Percentiles rank a stretch among this genome's conserved stretches.
Conservation (phyloP, 2,888 invertebrate species). For the Andrena marginata region DNA sequence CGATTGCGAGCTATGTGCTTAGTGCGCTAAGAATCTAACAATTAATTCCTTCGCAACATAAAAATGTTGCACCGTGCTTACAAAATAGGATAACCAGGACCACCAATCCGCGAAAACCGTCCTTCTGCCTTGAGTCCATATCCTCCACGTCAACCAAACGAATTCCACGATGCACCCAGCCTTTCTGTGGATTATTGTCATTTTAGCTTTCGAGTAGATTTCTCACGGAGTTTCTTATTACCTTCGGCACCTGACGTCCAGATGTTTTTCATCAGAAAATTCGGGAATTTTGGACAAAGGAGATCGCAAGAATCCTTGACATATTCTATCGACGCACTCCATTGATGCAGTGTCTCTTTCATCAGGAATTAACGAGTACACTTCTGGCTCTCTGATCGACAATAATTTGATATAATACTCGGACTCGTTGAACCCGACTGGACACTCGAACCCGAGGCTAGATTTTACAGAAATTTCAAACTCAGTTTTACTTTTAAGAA, state of each 20-base stretch:
- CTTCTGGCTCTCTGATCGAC: conserved; percentile 74
- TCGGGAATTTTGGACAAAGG: conserved; percentile 42
- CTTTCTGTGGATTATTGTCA: conserved; percentile 68
- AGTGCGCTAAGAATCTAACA: not conserved
- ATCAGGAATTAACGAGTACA: not conserved
- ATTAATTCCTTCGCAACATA: not conserved
- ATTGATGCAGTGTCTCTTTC: not conserved
- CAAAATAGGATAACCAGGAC: conserved; percentile 55
- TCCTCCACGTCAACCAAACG: conserved; percentile 84
- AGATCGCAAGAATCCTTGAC: conserved; percentile 45
- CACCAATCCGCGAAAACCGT: conserved; percentile 68
- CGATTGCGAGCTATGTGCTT: not conserved
- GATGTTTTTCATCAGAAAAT: not conserved
- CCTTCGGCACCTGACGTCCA: conserved; percentile 22
- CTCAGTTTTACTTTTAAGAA: not conserved
- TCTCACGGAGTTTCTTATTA: not conserved
- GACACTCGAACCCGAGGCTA: conserved; percentile 81
- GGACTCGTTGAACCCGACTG: conserved; percentile 86
- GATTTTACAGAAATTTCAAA: too few relatives aligned
- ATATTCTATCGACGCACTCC: conserved; percentile 40
- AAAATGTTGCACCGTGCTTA: conserved; percentile 21
- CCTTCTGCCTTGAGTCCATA: conserved; percentile 83
- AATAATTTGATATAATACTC: conserved; percentile 86
- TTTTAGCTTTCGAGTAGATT: not conserved
- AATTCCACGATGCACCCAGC: conserved; percentile 85